Evolutionary conservation across 2,888 invertebrate species (phyloP).

Genomic region (Mimumesa dahlbomi): DNA sequence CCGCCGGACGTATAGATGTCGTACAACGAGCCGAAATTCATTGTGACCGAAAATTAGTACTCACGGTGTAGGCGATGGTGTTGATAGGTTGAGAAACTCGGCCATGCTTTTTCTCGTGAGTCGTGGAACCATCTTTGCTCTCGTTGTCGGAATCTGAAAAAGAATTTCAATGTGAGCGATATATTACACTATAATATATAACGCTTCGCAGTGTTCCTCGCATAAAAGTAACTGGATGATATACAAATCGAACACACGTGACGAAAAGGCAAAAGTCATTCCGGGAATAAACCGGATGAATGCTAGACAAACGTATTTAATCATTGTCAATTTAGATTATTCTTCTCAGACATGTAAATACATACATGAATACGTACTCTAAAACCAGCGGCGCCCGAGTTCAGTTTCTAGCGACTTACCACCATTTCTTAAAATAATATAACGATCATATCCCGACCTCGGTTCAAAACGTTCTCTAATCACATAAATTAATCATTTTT

Average conservation of each 20-base stretch:
- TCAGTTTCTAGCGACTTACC: too few species aligned
- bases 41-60: too few species aligned
- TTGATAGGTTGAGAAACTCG: conserved; percentile 85
- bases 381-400: too few species aligned
- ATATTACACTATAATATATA: neutral
- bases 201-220: neutral
- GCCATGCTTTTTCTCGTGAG: conserved; percentile 83
- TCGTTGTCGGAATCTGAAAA: conserved; percentile 84
- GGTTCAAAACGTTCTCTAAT: too few species aligned
- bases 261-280: conserved; percentile 19
- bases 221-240: conserved; percentile 1
- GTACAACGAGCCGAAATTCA: too few species aligned
- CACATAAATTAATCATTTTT: too few species aligned
- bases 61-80: conserved; percentile 90
- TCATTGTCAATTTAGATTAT: conserved; percentile 56
- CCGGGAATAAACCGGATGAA: conserved; percentile 18
- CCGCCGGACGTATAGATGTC: too few species aligned
- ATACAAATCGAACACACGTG: conserved; percentile 28
- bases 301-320: conserved; percentile 46
- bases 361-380: too few species aligned
- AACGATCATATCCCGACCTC: too few species aligned
- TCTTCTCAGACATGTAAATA: neutral
- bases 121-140: conserved; percentile 80
- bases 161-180: too few species aligned
- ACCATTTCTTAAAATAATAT: too few species aligned